These are phyloP conservation scores for Chiropotes sagulatus DNA, from an alignment of 2,797 vertebrate genomes.

Conservation along the genomic window DNA sequence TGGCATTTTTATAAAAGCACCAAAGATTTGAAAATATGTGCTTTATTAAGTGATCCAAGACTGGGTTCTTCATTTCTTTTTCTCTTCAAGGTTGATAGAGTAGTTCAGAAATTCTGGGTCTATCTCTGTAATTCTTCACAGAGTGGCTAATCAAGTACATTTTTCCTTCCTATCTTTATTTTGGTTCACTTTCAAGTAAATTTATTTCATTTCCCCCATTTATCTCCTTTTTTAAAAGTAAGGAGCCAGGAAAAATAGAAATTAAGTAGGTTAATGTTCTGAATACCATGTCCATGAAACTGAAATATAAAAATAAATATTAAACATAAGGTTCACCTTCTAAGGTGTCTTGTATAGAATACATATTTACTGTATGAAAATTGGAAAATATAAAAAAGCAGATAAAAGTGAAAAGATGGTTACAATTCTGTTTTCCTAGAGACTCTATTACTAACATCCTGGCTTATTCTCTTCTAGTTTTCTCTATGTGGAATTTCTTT, in stretches of 20 bases:
- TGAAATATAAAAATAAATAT: conserved; percentile 15
- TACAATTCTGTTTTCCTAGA: background rate
- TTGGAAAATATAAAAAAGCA: background rate
- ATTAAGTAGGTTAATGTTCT: background rate
- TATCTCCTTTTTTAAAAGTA: background rate
- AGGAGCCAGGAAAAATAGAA: conserved; percentile 1
- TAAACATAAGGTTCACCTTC: background rate
- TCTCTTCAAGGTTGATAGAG: background rate
- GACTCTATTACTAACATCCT: background rate
- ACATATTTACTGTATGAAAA: background rate
- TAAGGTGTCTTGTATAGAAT: background rate
- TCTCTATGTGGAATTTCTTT: background rate
- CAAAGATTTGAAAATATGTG: conserved; percentile 8
- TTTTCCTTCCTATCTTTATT: background rate
- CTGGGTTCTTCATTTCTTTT: background rate
- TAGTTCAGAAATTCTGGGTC: background rate
- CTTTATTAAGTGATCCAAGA: conserved; percentile 5
- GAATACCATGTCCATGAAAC: background rate
- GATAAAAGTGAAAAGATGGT: background rate
- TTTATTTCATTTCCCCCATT: background rate
- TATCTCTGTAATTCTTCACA: background rate
- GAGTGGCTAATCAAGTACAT: background rate
- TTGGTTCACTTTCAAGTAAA: conserved; percentile 19
- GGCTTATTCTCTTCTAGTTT: background rate
- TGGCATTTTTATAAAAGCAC: conserved; percentile 32